These are phyloP conservation scores for Oeneis ivallda DNA, from an alignment of 2,888 invertebrate genomes.

Conservation along the genomic window DNA sequence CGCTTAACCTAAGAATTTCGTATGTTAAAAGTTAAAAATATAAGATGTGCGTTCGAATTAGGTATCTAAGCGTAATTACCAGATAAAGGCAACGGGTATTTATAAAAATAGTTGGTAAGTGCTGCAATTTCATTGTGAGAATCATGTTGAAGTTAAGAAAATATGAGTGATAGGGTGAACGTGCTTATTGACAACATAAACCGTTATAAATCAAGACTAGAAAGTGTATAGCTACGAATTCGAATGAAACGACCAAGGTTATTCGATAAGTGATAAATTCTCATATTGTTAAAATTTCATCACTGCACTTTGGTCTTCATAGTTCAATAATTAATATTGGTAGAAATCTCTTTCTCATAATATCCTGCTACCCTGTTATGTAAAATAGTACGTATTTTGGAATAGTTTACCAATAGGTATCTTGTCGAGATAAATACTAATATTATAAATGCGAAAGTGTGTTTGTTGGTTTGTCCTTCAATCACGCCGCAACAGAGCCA, in stretches of 20 bases:
- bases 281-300: not conserved
- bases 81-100: not conserved
- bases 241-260: slow-evolving; percentile 58
- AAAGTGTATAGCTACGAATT: slow-evolving; percentile 67
- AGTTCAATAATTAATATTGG: not conserved
- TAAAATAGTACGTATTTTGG: too few species aligned
- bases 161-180: slow-evolving; percentile 17
- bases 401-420: too few species aligned
- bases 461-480: too few species aligned
- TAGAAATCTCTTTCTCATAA: too few species aligned
- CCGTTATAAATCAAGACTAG: slow-evolving; percentile 69
- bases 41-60: slow-evolving; percentile 32
- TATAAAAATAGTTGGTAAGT: not conserved
- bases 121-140: not conserved
- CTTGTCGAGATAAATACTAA: too few species aligned
- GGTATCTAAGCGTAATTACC: slow-evolving; percentile 23
- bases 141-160: not conserved
- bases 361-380: slow-evolving; percentile 1
- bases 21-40: slow-evolving; percentile 23
- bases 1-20: slow-evolving; percentile 10
- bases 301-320: not conserved
- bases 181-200: slow-evolving; percentile 35
- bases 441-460: too few species aligned
- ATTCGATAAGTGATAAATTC: not conserved
- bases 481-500: too few species aligned